Evolutionary conservation across 2,113 vertebrate species (phyloP).

Genomic region (Cyanistes caeruleus): DNA sequence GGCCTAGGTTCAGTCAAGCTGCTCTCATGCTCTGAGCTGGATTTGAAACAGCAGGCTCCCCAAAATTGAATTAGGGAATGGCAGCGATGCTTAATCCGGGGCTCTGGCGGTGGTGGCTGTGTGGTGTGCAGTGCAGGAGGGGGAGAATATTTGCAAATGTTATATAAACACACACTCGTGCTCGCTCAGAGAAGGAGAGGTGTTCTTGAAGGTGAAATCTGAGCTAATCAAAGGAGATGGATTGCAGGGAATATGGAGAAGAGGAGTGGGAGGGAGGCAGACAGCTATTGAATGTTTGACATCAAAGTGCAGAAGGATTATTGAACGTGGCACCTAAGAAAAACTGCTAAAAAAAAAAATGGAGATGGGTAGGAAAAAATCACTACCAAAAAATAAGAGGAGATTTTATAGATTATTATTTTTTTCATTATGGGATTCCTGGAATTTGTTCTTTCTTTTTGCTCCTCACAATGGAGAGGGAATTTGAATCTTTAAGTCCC

Average conservation of each 20-base stretch:
- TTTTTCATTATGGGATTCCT: neutral
- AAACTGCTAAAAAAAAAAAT: constrained; percentile 32
- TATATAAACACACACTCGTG: neutral
- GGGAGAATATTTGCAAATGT: constrained; percentile 47
- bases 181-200: constrained; percentile 27
- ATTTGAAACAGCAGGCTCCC: constrained; percentile 37
- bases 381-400: neutral
- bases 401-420: neutral
- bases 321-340: constrained; percentile 59
- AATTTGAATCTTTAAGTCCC: neutral
- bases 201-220: constrained; percentile 63
- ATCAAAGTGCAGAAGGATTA: constrained; percentile 55
- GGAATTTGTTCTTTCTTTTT: neutral
- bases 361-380: constrained; percentile 41
- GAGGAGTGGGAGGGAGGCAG: constrained; percentile 63
- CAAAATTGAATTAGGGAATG: constrained; percentile 8
- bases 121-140: neutral
- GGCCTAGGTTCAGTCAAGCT: neutral
- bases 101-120: neutral
- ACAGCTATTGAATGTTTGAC: constrained; percentile 69
- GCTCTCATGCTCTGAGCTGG: neutral
- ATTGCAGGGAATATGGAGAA: constrained; percentile 57
- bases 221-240: constrained; percentile 67
- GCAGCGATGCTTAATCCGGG: neutral
- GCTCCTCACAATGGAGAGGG: neutral